These are phyloP conservation scores for Lytechinus variegatus DNA, from an alignment of 35 echinoderm and acorn worm species.

Conservation along the genomic window DNA sequence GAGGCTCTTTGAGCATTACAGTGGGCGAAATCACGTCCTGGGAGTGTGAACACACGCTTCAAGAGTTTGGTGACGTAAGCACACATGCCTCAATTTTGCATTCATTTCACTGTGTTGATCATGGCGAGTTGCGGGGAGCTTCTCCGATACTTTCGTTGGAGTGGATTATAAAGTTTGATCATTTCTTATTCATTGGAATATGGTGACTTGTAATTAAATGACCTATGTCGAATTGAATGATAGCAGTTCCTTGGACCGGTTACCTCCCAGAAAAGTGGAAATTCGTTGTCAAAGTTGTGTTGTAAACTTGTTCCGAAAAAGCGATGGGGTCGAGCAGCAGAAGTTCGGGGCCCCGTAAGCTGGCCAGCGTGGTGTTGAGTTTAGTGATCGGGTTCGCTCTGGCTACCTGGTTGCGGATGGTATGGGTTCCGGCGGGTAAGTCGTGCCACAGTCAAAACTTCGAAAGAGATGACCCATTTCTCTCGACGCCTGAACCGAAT, in stretches of 20 bases:
- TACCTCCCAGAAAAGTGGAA: background rate
- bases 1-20: too few relatives aligned
- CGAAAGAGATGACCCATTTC: slow-evolving; percentile 26
- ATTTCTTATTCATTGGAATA: background rate
- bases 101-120: background rate
- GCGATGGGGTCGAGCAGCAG: slow-evolving; percentile 33
- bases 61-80: slow-evolving; percentile 41
- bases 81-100: background rate
- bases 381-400: slow-evolving; percentile 76
- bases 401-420: slow-evolving; percentile 82
- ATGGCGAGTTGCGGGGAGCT: background rate
- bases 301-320: background rate
- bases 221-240: slow-evolving; percentile 35
- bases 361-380: slow-evolving; percentile 67
- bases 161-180: background rate
- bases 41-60: too few relatives aligned
- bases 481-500: slow-evolving; percentile 44
- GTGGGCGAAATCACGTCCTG: too few relatives aligned
- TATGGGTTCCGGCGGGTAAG: slow-evolving; percentile 40
- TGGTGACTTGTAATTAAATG: slow-evolving; percentile 21
- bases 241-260: background rate
- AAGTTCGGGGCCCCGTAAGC: slow-evolving; percentile 48
- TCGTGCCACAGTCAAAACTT: background rate
- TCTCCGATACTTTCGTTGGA: background rate
- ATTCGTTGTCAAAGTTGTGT: background rate